Base-by-base conservation (phyloP, 2,888 invertebrate species). In the Elmis aenea region DNA sequence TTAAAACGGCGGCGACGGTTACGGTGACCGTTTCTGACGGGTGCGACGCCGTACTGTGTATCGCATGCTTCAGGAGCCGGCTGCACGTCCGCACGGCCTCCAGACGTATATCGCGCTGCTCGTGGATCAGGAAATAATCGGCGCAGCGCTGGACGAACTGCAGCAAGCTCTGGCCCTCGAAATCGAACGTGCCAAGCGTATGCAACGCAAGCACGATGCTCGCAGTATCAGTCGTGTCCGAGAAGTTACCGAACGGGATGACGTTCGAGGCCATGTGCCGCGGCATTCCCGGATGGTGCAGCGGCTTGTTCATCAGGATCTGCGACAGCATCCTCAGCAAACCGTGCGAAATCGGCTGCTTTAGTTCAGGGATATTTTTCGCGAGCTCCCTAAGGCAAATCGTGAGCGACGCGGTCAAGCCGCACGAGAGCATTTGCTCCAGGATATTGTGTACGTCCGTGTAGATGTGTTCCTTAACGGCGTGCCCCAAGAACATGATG, bases 81-180 rank as follows among this genome's bases (percentile, higher is more conserved):
- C 92, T 91, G 56, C 95, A 91, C 0, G 96, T 96, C 61, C 86
- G 81, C 0, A 99, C 97, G 8, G 97, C 91, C 69, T 97, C 95
- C 45, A 96, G 69, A 13, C 92, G 77, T 2, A 99, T 84, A 63
- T 94, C 92, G 50, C 88, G 86, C 55, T 90, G 85, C 45, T 96
- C 95, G 58, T 89, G 89, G 9, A 83, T 83, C 25, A 99, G 71
- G 61, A 90, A 95, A 63, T 88, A 81, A 57, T 95, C 92, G 0
- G 94, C 91, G 65, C 94, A 94, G 40, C 93, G 81, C 46, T 86
- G 79, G 0, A 96, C 91, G 71, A 96, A 95, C 47, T 90, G 89
- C 21, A 95, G 73, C 58, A 96, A 72, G 23, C 92, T 89, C 59
- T 92, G 87, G 2, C 87, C 89, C 64, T 92, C 90, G 66, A 94